phyloP scores from a whole-genome alignment of 2,113 vertebrate genomes.

The Hypanus sabinus region DNA sequence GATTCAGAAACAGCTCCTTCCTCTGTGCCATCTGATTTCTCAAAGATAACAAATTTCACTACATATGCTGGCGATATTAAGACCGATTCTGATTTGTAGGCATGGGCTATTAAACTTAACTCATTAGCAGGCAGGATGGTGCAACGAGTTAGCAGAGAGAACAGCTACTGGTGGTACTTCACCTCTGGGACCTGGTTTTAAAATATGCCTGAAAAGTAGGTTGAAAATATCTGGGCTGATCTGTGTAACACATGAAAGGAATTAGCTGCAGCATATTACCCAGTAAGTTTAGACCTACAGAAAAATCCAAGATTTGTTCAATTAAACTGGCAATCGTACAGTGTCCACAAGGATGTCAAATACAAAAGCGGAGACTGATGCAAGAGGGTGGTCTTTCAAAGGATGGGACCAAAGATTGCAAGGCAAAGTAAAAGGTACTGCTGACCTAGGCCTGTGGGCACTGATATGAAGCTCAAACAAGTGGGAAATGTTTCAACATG shows the following conservation, averaged over 20 bases:
- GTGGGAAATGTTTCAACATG: not conserved
- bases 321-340: not conserved
- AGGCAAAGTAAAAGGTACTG: not conserved
- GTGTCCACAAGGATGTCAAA: not conserved
- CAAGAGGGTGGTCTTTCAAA: not conserved
- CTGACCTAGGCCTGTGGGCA: not conserved
- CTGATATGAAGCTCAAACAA: not conserved
- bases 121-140: not conserved
- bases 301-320: not conserved
- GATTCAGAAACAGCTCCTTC: too few relatives aligned
- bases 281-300: not conserved
- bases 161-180: not conserved
- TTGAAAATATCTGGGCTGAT: not conserved
- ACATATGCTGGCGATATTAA: too few relatives aligned
- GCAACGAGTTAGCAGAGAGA: not conserved
- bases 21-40: too few relatives aligned
- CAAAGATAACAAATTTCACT: too few relatives aligned
- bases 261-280: not conserved
- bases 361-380: not conserved
- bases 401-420: not conserved
- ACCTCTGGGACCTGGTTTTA: not conserved
- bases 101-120: not conserved
- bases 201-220: not conserved
- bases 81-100: too few relatives aligned
- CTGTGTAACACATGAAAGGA: not conserved